Conservation (phyloP, 1,140 invertebrate genomes). For the Cyrtorhinus lividipennis region DNA sequence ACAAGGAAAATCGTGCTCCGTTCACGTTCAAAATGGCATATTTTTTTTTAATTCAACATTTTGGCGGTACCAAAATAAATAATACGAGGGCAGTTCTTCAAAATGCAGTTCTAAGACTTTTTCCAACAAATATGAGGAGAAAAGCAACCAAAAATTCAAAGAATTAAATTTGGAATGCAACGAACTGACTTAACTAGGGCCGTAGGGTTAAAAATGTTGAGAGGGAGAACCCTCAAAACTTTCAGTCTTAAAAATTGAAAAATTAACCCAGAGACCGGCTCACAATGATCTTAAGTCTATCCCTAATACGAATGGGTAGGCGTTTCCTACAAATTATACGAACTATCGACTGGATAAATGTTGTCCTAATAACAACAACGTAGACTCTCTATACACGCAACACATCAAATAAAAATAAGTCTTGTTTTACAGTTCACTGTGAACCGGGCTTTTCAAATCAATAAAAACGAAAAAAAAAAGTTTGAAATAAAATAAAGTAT, state of each 20-base stretch:
- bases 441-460: not conserved
- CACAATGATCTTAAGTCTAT: not conserved
- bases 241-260: slow-evolving; percentile 6
- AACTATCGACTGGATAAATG: not conserved
- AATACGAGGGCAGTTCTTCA: not conserved
- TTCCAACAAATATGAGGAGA: no score
- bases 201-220: not conserved
- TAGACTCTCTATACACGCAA: slow-evolving; percentile 2
- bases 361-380: not conserved
- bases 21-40: no score
- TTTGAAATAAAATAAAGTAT: not conserved
- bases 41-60: no score
- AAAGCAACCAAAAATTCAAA: no score
- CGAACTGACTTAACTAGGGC: not conserved
- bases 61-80: no score
- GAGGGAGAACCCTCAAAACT: not conserved
- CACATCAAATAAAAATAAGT: not conserved
- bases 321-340: not conserved
- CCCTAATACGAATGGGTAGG: not conserved
- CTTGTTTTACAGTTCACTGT: slow-evolving; percentile 6
- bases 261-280: slow-evolving; percentile 3
- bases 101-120: no score
- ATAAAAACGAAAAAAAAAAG: not conserved
- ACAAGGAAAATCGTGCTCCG: no score
- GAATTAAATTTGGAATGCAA: slow-evolving; percentile 7